Evolutionary conservation across 2,113 vertebrate species (phyloP).

Genomic region (Oryzias woworae): DNA sequence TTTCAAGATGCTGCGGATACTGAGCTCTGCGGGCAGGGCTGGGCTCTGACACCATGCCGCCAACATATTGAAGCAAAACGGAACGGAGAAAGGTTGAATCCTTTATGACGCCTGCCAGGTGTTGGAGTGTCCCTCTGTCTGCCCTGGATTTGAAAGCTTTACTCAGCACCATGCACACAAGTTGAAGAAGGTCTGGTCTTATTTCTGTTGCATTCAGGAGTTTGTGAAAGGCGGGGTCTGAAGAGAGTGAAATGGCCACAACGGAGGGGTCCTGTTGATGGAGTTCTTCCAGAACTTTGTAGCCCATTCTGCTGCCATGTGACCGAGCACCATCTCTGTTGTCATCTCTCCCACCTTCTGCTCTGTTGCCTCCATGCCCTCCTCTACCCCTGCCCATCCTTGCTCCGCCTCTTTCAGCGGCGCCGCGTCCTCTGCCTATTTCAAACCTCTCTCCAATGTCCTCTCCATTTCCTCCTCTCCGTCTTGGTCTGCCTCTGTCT

Average conservation of each 20-base stretch:
- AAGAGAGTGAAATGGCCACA: constrained; percentile 84
- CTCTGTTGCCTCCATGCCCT: constrained; percentile 26
- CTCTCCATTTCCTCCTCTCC: constrained; percentile 22
- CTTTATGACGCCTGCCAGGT: constrained; percentile 82
- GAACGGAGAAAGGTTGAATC: constrained; percentile 84
- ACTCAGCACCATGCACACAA: constrained; percentile 83
- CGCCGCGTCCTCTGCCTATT: constrained; percentile 6
- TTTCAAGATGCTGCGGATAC: constrained; percentile 82
- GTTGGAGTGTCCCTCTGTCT: constrained; percentile 80
- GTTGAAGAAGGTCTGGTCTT: constrained; percentile 78
- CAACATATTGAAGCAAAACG: constrained; percentile 81
- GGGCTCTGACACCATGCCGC: constrained; percentile 79
- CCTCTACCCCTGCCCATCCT: constrained; percentile 9
- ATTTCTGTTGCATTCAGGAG: constrained; percentile 76
- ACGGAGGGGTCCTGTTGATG: constrained; percentile 82
- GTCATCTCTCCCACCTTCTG: constrained; percentile 31
- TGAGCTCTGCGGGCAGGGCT: constrained; percentile 63
- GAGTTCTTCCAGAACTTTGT: constrained; percentile 81
- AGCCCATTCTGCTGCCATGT: constrained; percentile 73
- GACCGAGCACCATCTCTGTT: constrained; percentile 53
- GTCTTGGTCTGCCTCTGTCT: not conserved
- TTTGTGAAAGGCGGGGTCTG: constrained; percentile 68
- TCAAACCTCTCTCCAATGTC: constrained; percentile 24
- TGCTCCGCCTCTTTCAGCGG: not conserved
- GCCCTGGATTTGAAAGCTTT: constrained; percentile 82